Conservation (phyloP, 2,797 vertebrate genomes). For the Pitangus sulphuratus region DNA sequence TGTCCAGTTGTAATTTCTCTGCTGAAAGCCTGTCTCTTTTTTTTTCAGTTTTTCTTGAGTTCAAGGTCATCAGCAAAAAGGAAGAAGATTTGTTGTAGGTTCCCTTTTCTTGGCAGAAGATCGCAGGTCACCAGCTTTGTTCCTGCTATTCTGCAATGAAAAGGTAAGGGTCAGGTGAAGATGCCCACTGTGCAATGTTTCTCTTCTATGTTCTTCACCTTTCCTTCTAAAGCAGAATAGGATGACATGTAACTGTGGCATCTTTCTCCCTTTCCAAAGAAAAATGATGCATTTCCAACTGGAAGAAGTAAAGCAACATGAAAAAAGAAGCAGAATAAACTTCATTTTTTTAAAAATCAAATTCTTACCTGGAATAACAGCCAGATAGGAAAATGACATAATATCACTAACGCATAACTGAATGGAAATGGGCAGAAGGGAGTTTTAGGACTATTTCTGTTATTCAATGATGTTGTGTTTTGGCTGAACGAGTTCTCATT, state of each 20-base stretch:
- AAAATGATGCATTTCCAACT: neutral
- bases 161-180: neutral
- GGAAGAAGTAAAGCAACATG: neutral
- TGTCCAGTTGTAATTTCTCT: neutral
- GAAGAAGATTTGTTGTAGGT: neutral
- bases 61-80: fast-evolving
- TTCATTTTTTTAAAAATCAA: neutral
- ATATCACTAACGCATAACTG: neutral
- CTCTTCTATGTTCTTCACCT: neutral
- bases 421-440: neutral
- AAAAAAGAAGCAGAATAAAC: neutral
- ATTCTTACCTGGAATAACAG: neutral
- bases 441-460: neutral
- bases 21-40: neutral
- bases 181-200: neutral
- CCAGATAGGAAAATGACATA: neutral
- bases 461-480: neutral
- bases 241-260: neutral
- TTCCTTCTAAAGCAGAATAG: neutral
- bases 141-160: neutral
- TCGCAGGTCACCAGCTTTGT: neutral
- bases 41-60: neutral
- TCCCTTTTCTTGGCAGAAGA: neutral
- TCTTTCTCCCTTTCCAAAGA: neutral
- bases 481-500: neutral